Evolutionary conservation across 2,797 vertebrate genomes (phyloP).

Genomic region (Clarias pachynema): DNA sequence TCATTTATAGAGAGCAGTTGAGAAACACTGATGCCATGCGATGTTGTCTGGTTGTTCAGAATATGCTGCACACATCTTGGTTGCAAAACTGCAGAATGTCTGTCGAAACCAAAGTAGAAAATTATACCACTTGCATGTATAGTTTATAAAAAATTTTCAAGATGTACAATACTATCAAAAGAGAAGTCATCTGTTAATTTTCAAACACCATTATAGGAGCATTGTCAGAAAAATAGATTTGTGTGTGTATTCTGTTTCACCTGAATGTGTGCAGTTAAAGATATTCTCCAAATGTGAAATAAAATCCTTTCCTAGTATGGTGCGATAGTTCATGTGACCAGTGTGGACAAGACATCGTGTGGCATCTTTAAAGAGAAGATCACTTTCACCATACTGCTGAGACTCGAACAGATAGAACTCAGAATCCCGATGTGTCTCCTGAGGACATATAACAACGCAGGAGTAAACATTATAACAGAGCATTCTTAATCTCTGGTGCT

Average conservation of each 20-base stretch:
- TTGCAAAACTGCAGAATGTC: constrained; percentile 87
- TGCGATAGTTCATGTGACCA: constrained; percentile 76
- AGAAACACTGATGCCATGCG: neutral
- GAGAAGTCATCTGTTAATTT: neutral
- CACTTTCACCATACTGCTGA: constrained; percentile 80
- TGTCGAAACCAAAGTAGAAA: constrained; percentile 57
- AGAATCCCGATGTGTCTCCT: constrained; percentile 78
- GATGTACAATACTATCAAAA: neutral
- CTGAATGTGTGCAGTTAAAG: constrained; percentile 86
- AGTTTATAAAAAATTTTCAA: neutral
- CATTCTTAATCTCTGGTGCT: neutral
- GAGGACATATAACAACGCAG: neutral
- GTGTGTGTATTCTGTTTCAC: constrained; percentile 63
- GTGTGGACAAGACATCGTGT: constrained; percentile 80
- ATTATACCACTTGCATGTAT: neutral
- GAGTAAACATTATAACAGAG: neutral
- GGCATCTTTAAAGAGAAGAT: constrained; percentile 88
- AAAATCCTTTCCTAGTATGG: constrained; percentile 83
- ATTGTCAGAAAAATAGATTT: neutral
- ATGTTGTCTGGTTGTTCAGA: constrained; percentile 59
- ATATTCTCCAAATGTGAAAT: constrained; percentile 74
- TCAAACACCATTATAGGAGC: neutral
- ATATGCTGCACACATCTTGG: constrained; percentile 82
- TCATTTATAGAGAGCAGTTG: neutral
- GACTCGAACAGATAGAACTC: constrained; percentile 85